phyloP scores from a whole-genome alignment of 2,888 invertebrate genomes.

The Diloba caeruleocephala region DNA sequence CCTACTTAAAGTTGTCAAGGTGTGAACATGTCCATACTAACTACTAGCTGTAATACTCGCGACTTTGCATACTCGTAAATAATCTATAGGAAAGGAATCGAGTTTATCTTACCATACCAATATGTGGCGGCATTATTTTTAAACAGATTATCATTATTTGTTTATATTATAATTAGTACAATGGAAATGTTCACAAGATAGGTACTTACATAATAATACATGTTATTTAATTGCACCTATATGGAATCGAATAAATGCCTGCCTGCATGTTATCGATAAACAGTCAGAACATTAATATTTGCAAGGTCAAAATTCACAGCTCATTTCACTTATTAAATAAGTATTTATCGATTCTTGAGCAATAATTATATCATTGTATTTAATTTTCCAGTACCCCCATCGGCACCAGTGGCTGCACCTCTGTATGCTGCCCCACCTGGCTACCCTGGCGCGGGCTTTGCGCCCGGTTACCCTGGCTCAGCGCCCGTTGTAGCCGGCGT shows the following conservation, averaged over 20 bases:
- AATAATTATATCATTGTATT: not conserved
- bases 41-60: no score
- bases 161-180: no score
- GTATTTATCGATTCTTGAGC: no score
- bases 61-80: no score
- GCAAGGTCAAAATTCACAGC: not conserved
- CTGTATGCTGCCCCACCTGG: slow-evolving; percentile 74
- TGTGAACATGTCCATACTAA: no score
- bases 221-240: slow-evolving; percentile 14
- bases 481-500: slow-evolving; percentile 48
- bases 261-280: slow-evolving; percentile 17
- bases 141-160: no score
- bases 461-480: slow-evolving; percentile 70
- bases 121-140: no score
- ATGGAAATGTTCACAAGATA: no score
- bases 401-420: slow-evolving; percentile 77
- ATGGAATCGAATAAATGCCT: slow-evolving; percentile 24
- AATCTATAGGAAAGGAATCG: no score
- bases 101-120: no score
- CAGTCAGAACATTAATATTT: not conserved
- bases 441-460: slow-evolving; percentile 77
- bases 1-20: no score
- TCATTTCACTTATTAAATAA: slow-evolving; percentile 32
- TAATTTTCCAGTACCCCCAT: slow-evolving; percentile 63
- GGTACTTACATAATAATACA: no score